Percentiles rank a stretch among this genome's conserved stretches.
phyloP scores from a whole-genome alignment of 2,113 vertebrate genomes.

The Pterophyllum scalare region DNA sequence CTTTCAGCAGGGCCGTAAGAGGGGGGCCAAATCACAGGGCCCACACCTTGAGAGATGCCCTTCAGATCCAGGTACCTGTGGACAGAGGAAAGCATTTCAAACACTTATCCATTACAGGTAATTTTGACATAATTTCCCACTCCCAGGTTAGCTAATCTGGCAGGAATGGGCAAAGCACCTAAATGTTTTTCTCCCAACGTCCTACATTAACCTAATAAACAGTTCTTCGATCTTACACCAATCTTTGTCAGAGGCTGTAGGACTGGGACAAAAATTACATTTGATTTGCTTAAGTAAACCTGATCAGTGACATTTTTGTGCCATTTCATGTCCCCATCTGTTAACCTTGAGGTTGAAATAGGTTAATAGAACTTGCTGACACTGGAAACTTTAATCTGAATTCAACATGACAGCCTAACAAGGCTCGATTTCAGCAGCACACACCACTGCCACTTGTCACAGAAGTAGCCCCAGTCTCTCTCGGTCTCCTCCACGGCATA shows the following conservation, averaged over 20 bases:
- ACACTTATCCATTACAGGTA: too few species aligned
- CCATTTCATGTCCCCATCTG: background rate
- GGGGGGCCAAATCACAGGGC: slow-evolving; percentile 71
- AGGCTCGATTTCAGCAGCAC: slow-evolving; percentile 1
- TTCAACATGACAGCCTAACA: background rate
- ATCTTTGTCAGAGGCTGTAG: background rate
- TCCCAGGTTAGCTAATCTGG: background rate
- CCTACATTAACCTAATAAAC: background rate
- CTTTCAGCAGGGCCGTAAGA: slow-evolving; percentile 78
- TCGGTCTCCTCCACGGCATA: slow-evolving; percentile 72
- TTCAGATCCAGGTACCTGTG: slow-evolving; percentile 83
- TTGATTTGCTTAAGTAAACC: background rate
- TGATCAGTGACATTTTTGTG: slow-evolving; percentile 2
- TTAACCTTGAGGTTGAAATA: slow-evolving; percentile 3
- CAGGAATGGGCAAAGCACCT: background rate
- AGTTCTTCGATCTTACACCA: background rate
- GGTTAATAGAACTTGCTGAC: slow-evolving; percentile 3
- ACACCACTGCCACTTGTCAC: slow-evolving; percentile 84
- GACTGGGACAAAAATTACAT: slow-evolving; percentile 6
- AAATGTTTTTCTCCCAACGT: background rate
- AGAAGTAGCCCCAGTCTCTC: slow-evolving; percentile 85
- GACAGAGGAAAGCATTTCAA: background rate
- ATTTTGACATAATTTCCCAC: too few species aligned
- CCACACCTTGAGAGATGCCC: slow-evolving; percentile 76
- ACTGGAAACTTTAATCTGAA: background rate